phyloP scores from a whole-genome alignment of 2,888 invertebrate genomes.

The Sthenelais limicola region DNA sequence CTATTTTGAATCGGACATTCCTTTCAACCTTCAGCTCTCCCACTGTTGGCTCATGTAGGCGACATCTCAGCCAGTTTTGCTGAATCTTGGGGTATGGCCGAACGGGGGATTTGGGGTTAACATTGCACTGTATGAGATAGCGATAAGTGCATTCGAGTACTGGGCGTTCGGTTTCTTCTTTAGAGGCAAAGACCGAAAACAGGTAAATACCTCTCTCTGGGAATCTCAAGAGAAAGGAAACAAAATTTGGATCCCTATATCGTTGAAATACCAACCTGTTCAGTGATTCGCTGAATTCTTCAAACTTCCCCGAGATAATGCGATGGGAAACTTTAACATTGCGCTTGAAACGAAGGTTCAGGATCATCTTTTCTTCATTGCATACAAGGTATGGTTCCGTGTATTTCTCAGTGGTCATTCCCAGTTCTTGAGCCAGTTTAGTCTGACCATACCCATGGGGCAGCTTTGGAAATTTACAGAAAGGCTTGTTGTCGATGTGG shows the following conservation, averaged over 20 bases:
- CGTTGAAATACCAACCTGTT: conserved; percentile 62
- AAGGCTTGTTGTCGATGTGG: conserved; percentile 43
- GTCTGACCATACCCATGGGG: conserved; percentile 48
- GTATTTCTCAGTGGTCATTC: conserved; percentile 45
- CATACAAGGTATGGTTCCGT: conserved; percentile 45
- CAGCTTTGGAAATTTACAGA: conserved; percentile 46
- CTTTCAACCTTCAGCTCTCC: conserved; percentile 67
- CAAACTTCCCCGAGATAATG: conserved; percentile 20
- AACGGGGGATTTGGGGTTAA: conserved; percentile 57
- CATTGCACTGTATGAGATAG: conserved; percentile 67
- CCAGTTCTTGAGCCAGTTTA: conserved; percentile 40
- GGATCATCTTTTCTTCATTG: conserved; percentile 60
- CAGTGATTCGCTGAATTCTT: conserved; percentile 49
- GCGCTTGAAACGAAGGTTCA: conserved; percentile 61
- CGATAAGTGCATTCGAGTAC: conserved; percentile 65
- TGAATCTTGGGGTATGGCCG: conserved; percentile 64
- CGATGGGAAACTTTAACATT: conserved; percentile 64
- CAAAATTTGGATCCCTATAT: conserved; percentile 59
- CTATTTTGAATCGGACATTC: conserved; percentile 64
- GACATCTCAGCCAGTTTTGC: conserved; percentile 66
- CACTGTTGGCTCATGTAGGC: conserved; percentile 66
- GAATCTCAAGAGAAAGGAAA: conserved; percentile 65
- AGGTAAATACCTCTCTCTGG: conserved; percentile 68
- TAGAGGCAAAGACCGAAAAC: conserved; percentile 65
- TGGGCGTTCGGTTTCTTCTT: conserved; percentile 47